Percentiles rank a stretch among this genome's conserved stretches.
Conservation (phyloP, 2,113 vertebrate genomes). For the Jacana jacana region DNA sequence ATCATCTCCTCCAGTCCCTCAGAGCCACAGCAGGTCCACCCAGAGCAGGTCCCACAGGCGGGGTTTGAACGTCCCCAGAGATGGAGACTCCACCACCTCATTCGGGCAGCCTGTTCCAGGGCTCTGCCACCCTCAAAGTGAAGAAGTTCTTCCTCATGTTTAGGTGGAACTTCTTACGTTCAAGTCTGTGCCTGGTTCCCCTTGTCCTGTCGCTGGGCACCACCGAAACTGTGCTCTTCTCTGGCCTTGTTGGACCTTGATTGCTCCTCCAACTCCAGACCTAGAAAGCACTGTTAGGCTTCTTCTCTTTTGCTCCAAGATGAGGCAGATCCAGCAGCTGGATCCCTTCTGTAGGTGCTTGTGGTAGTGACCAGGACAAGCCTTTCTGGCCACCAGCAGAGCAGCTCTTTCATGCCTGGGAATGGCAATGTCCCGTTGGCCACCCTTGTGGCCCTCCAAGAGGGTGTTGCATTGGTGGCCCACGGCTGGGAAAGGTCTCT, state of each 20-base stretch:
- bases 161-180: too few species aligned
- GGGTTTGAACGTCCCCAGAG: too few species aligned
- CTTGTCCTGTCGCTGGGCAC: too few species aligned
- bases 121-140: too few species aligned
- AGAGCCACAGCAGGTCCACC: too few species aligned
- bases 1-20: too few species aligned
- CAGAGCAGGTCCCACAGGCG: too few species aligned
- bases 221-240: background rate
- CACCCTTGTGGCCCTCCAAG: background rate
- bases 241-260: background rate
- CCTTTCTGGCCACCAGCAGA: background rate
- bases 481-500: background rate
- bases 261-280: background rate
- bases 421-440: background rate
- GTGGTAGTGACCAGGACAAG: background rate
- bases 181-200: too few species aligned
- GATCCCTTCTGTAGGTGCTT: background rate
- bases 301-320: background rate
- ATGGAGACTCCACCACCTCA: too few species aligned
- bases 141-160: too few species aligned
- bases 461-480: background rate
- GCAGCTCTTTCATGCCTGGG: background rate
- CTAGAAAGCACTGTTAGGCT: background rate
- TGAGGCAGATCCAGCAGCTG: background rate
- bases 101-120: too few species aligned